Percentiles rank a stretch among this genome's conserved stretches.
These are phyloP conservation scores for Aulostomus chinensis DNA, from an alignment of 2,797 vertebrate species.

Conservation along the genomic window DNA sequence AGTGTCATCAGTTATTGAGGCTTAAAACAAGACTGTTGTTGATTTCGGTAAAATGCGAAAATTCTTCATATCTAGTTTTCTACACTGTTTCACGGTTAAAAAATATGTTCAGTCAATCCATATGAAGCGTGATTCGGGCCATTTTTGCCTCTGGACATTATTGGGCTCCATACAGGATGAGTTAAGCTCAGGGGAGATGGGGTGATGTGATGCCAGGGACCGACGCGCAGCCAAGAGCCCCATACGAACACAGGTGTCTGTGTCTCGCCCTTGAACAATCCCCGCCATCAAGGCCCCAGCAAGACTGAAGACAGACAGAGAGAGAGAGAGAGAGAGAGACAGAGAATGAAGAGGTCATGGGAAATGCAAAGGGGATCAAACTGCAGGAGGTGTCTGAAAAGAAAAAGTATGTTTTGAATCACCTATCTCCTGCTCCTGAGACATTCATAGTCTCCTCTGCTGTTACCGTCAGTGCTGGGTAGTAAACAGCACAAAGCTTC, in stretches of 20 bases:
- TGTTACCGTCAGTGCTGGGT: slow-evolving; percentile 77
- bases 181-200: slow-evolving; percentile 77
- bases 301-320: slow-evolving; percentile 73
- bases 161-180: slow-evolving; percentile 68
- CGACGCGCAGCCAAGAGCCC: slow-evolving; percentile 84
- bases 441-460: slow-evolving; percentile 84
- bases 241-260: slow-evolving; percentile 84
- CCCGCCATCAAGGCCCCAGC: slow-evolving; percentile 86
- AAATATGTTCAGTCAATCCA: slow-evolving; percentile 72
- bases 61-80: no score
- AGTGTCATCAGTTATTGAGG: no score
- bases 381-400: slow-evolving; percentile 1
- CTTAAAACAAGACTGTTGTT: no score
- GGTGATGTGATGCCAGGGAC: slow-evolving; percentile 80
- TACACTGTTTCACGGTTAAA: no score
- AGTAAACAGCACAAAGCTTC: slow-evolving; percentile 83
- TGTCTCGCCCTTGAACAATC: slow-evolving; percentile 76
- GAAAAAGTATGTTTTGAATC: background rate
- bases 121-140: slow-evolving; percentile 68
- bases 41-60: no score
- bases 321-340: background rate
- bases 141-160: slow-evolving; percentile 57
- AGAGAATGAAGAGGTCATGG: slow-evolving; percentile 1
- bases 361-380: background rate
- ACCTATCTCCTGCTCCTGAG: slow-evolving; percentile 93